Evolutionary conservation across 2,888 invertebrate species (phyloP), one percentile per base, ranked within the genome.

Genomic region (Chymomyza fuscimana): DNA sequence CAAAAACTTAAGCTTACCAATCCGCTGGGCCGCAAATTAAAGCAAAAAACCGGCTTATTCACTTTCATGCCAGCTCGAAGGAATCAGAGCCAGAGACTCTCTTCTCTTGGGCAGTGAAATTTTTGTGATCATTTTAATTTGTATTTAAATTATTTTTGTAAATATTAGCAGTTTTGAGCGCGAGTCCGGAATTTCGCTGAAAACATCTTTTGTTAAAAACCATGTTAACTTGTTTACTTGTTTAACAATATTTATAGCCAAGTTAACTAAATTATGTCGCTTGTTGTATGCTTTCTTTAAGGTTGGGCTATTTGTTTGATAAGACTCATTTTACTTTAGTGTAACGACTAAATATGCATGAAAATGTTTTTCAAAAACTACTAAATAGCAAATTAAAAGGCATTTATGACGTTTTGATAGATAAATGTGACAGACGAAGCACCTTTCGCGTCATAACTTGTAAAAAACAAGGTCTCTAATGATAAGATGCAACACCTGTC

Each of bases 151-250:
- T 54, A 40, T 51, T 52, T 63, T 63, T 68, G 59, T 76, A 76
- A 73, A 80, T 79, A 85, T 78, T 80, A 73, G 76, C 76, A 76
- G 76, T 72, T 72, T 65, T 58, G 56, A 19, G 29, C 7, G 62
- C 66, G 64, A 70, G 64, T 10, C 9, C 59, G 25, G 63, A 79
- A 79, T 78, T 82, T 80, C 76, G 80, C 82, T 69, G 59, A 16
- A 60, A 71, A 25, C 60, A 65, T 32, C 32, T 67, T 70, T 63
- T 68, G 16, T 60, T 61, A 54, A 71, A 32, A 72, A 58, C 71
- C 67, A 40, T 74, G 79, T 70, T 81, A 73, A 32, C 32, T 32
- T 32, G 32, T 32, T 32, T 32, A 32, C 32, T 32, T 32, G 32
- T 32, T 32, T 5, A 79, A 63, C 67, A 72, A 29, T 67, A 36